These are phyloP conservation scores for Microtus richardsoni DNA, from an alignment of 2,113 vertebrate species.

Conservation along the genomic window DNA sequence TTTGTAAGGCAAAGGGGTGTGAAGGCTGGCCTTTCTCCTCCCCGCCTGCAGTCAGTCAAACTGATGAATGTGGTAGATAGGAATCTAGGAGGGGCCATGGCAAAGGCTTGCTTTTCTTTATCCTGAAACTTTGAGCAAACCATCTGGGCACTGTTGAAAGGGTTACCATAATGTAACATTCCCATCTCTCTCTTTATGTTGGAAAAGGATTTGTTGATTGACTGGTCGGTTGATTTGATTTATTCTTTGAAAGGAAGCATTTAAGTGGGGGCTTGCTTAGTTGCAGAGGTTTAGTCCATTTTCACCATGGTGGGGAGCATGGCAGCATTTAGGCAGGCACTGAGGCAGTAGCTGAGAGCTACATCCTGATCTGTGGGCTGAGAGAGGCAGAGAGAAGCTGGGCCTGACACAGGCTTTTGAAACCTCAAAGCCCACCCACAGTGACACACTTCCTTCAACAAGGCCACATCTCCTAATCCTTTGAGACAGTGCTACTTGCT, in stretches of 20 bases:
- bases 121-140: neutral
- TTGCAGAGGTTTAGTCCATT: neutral
- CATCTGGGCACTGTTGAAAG: neutral
- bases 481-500: neutral
- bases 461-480: neutral
- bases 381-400: neutral
- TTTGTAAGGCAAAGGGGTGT: neutral
- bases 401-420: neutral
- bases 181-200: neutral
- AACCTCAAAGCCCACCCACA: neutral
- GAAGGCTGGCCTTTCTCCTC: neutral
- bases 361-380: neutral
- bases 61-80: neutral
- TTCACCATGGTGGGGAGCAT: neutral
- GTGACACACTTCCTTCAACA: neutral
- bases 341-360: neutral
- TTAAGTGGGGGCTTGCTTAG: neutral
- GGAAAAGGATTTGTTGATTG: constrained; percentile 17
- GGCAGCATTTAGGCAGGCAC: neutral
- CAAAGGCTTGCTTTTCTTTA: neutral
- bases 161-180: neutral
- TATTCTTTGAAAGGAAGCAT: neutral
- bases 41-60: neutral
- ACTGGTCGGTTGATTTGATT: neutral
- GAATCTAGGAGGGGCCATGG: neutral